Percentiles rank a stretch among this genome's conserved stretches.
Conservation (phyloP, 2,113 vertebrate species). For the Eidolon helvum region DNA sequence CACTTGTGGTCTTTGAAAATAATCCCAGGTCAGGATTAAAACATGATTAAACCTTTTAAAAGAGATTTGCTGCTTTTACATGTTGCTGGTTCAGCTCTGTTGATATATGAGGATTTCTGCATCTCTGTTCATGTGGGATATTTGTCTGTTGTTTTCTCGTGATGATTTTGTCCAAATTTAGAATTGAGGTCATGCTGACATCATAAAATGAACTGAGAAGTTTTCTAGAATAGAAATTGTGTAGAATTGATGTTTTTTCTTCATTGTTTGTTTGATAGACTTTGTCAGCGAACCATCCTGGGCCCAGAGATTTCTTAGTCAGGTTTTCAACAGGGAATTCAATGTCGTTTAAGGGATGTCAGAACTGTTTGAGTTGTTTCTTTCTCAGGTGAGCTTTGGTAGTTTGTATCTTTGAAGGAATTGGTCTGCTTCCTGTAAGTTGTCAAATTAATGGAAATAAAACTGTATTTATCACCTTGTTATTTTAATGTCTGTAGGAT, state of each 20-base stretch:
- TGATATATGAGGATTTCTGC: conserved; percentile 6
- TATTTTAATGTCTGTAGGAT: not conserved
- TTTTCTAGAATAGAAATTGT: not conserved
- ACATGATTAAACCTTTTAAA: conserved; percentile 10
- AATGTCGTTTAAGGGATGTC: not conserved
- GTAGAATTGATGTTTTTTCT: not conserved
- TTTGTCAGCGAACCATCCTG: not conserved
- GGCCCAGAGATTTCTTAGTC: not conserved
- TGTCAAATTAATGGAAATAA: not conserved
- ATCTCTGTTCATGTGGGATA: not conserved
- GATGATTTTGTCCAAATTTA: conserved; percentile 1
- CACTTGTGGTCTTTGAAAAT: not conserved
- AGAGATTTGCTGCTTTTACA: conserved; percentile 21
- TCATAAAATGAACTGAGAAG: not conserved
- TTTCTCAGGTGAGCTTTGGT: not conserved
- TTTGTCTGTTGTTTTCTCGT: not conserved
- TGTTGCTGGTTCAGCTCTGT: not conserved
- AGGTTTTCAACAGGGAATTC: conserved; percentile 25
- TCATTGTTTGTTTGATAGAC: not conserved
- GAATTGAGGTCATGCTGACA: not conserved
- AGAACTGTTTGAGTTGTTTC: not conserved
- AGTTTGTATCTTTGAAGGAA: not conserved
- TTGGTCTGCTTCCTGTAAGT: not conserved
- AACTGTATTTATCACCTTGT: not conserved
- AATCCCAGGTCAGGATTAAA: conserved; percentile 26